phyloP scores from a whole-genome alignment of 2,797 vertebrate species.

The Trichosurus vulpecula region DNA sequence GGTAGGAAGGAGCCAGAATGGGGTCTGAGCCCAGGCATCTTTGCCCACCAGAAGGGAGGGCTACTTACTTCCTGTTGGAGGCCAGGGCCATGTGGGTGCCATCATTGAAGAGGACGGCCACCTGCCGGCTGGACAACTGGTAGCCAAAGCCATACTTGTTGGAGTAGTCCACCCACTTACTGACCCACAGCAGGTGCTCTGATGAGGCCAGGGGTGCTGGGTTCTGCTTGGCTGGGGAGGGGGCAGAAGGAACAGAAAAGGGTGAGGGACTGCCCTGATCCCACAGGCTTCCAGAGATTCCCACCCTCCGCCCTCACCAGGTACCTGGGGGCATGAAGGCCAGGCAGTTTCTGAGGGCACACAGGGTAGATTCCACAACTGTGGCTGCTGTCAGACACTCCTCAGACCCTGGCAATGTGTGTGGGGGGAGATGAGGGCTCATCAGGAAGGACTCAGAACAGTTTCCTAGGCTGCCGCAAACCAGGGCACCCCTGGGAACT shows the following conservation, averaged over 20 bases:
- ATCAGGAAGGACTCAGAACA: neutral
- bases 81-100: constrained; percentile 96
- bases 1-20: neutral
- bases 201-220: constrained; percentile 92
- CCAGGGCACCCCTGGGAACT: neutral
- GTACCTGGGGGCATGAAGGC: constrained; percentile 95
- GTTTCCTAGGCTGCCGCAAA: constrained; percentile 5
- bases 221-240: constrained; percentile 90
- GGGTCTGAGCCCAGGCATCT: neutral
- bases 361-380: constrained; percentile 91
- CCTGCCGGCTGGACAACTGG: constrained; percentile 95
- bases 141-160: constrained; percentile 99
- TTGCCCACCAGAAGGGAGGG: neutral
- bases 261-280: constrained; percentile 30
- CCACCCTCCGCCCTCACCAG: constrained; percentile 32
- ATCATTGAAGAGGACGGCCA: constrained; percentile 97
- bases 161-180: constrained; percentile 99
- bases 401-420: constrained; percentile 88
- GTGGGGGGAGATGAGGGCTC: neutral
- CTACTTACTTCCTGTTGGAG: constrained; percentile 90
- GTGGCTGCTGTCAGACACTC: constrained; percentile 90
- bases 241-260: constrained; percentile 22
- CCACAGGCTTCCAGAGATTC: constrained; percentile 10
- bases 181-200: constrained; percentile 96
- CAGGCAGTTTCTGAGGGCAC: constrained; percentile 91